Conservation (phyloP, 2,888 invertebrate species). For the Xylocampa areola region DNA sequence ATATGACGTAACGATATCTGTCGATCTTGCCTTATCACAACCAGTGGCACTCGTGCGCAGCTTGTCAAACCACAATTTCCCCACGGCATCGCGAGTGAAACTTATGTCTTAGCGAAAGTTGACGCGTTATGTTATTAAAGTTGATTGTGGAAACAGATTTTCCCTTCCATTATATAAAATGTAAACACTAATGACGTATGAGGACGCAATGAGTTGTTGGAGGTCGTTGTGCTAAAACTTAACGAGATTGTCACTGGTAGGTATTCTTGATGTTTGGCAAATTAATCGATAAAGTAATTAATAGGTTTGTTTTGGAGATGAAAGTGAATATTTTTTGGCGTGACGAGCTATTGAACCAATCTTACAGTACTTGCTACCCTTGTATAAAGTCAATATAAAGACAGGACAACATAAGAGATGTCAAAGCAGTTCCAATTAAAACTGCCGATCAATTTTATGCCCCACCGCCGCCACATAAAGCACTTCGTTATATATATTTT, state of each 20-base stretch:
- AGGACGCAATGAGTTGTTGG: constrained; percentile 30
- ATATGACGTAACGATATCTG: constrained; percentile 54
- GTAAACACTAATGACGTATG: constrained; percentile 28
- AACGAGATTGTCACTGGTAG: constrained; percentile 43
- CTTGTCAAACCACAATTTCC: constrained; percentile 63
- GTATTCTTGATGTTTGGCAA: constrained; percentile 7
- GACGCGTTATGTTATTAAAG: constrained; percentile 69
- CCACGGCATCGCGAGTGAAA: constrained; percentile 57
- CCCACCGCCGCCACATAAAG: no score
- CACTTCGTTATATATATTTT: no score
- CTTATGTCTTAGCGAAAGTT: constrained; percentile 78
- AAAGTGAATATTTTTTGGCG: no score
- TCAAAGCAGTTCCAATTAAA: no score
- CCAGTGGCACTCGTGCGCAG: constrained; percentile 49
- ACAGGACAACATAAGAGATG: no score
- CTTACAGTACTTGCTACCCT: no score
- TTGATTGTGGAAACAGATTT: constrained; percentile 78
- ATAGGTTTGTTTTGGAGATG: constrained; percentile 20
- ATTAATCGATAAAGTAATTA: constrained; percentile 34
- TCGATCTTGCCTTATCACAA: constrained; percentile 59
- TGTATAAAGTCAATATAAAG: no score
- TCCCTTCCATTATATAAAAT: constrained; percentile 63
- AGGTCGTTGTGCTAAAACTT: constrained; percentile 36
- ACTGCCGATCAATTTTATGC: no score
- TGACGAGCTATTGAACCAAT: no score